Base-by-base conservation (phyloP, 2,888 invertebrate genomes). In the Metacarcinus magister region DNA sequence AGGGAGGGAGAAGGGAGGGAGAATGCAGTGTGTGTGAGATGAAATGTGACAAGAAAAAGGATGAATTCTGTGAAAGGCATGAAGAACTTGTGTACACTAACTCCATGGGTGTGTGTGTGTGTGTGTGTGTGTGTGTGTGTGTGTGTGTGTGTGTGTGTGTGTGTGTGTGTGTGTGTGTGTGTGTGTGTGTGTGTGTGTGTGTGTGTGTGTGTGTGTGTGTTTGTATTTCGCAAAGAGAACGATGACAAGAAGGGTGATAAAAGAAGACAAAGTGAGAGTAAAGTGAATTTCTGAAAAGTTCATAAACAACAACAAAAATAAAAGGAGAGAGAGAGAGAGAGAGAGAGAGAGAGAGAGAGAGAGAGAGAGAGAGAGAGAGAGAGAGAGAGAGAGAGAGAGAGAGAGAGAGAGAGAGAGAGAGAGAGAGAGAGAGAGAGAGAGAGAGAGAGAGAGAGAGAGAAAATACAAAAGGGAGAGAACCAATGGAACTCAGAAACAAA, bases 311-410 rank as follows among this genome's bases (percentile, higher is more conserved):
- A 75, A 75, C n/a, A 75, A 75, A 75, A 8, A 75, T 0, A 75
- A 75, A 39, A 2, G 8, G 10, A 39, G 5, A 13, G 39, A 39
- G 32, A 39, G 87, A 87, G 87, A 87, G 87, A 87, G 87, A 87
- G 87, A 87, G 87, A 87, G 87, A 87, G 87, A 87, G 87, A 87
- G 87, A 87, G 87, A 87, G 87, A 87, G 87, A 87, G 87, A 87
- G 87, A 87, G 87, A 87, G 87, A 87, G 87, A 87, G 87, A 87
- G 87, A 87, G 87, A 87, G 87, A 87, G 87, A 87, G 87, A 87
- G 87, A 87, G 87, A 87, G 87, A 87, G 87, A 87, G 87, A 87
- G 87, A 87, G 87, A 87, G 87, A 87, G 87, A 87, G 87, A 87
- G 87, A 87, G 87, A 87, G 82, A 19, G 67, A 19, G 19, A 19